Conservation (phyloP, 2,888 invertebrate genomes). For the Globia sparganii region DNA sequence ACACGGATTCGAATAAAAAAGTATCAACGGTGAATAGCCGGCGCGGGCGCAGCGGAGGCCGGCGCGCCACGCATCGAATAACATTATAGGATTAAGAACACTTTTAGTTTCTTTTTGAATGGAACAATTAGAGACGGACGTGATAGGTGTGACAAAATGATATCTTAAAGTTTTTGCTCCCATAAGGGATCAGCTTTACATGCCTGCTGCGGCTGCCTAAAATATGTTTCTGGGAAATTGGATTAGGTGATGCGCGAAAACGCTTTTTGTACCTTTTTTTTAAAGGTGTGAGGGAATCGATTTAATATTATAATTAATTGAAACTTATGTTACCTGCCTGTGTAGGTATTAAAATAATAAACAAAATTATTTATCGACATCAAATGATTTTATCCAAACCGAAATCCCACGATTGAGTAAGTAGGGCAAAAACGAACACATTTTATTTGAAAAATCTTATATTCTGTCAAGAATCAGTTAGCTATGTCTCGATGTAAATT, state of each 20-base stretch:
- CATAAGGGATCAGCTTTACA: conserved; percentile 63
- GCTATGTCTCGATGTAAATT: conserved; percentile 40
- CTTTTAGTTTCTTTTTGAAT: conserved; percentile 82
- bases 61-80: conserved; percentile 80
- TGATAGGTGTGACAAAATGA: conserved; percentile 84
- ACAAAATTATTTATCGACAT: conserved; percentile 42
- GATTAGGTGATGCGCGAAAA: conserved; percentile 68
- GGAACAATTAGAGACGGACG: conserved; percentile 85
- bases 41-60: conserved; percentile 62
- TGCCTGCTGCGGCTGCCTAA: conserved; percentile 54
- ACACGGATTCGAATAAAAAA: conserved; percentile 79
- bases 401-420: conserved; percentile 28
- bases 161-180: conserved; percentile 73
- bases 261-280: conserved; percentile 59
- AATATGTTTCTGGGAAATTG: conserved; percentile 71
- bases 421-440: conserved; percentile 41
- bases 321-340: conserved; percentile 43
- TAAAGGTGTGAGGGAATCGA: conserved; percentile 42
- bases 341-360: conserved; percentile 30
- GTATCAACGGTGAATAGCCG: conserved; percentile 68
- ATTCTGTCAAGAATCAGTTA: conserved; percentile 39
- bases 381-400: conserved; percentile 34
- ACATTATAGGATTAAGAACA: conserved; percentile 84
- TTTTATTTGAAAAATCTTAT: conserved; percentile 10
- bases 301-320: conserved; percentile 59